Evolutionary conservation across 2,113 vertebrate genomes (phyloP).

Genomic region (Chinchilla lanigera): DNA sequence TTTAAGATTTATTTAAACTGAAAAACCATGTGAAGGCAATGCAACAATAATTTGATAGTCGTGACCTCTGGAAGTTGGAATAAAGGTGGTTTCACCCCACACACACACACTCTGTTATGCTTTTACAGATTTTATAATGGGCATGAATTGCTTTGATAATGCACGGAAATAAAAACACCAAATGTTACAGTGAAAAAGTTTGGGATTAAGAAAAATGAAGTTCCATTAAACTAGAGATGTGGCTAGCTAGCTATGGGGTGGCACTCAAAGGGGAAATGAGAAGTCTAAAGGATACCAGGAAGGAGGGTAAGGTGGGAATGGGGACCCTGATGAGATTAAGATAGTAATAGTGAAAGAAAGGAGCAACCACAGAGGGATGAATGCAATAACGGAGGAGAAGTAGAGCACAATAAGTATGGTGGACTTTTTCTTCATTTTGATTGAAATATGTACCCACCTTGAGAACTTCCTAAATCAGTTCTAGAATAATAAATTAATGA

Average conservation of each 20-base stretch:
- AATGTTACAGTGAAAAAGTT: neutral
- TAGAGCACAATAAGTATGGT: neutral
- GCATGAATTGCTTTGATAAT: constrained; percentile 37
- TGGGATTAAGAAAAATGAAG: neutral
- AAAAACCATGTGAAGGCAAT: constrained; percentile 10
- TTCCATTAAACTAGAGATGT: neutral
- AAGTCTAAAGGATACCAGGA: neutral
- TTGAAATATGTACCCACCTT: neutral
- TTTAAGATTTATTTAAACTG: neutral
- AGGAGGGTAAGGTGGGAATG: neutral
- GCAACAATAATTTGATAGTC: neutral
- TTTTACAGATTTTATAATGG: constrained; percentile 45
- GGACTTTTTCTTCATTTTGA: neutral
- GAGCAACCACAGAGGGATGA: neutral
- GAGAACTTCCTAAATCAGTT: neutral
- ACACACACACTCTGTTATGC: neutral
- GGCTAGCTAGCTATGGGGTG: neutral
- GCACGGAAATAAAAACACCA: constrained; percentile 29
- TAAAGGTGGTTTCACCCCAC: constrained; percentile 21
- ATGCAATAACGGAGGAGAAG: neutral
- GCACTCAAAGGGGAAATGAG: neutral
- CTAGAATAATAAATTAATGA: neutral
- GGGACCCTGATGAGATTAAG: neutral
- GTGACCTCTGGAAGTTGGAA: neutral
- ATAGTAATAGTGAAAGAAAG: neutral